Conservation (phyloP, 1,140 invertebrate species). For the Lerema accius region DNA sequence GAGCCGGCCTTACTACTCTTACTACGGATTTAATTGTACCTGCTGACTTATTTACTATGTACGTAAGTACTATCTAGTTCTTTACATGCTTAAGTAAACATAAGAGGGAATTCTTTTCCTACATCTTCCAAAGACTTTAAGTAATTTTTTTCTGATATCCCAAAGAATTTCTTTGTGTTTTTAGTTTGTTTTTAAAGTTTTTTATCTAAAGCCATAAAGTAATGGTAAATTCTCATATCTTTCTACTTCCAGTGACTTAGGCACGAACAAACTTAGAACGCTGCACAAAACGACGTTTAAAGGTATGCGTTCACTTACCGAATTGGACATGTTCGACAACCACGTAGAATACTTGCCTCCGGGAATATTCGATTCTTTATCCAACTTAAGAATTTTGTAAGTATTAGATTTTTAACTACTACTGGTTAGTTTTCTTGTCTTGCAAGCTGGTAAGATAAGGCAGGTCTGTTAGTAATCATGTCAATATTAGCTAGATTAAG, state of each 20-base stretch:
- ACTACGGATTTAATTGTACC: slow-evolving; percentile 88
- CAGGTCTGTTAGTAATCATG: too few relatives aligned
- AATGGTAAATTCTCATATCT: not conserved
- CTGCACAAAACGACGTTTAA: slow-evolving; percentile 90
- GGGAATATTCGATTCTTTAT: slow-evolving; percentile 88
- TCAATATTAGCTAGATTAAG: too few relatives aligned
- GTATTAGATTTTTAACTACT: too few relatives aligned
- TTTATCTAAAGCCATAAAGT: too few relatives aligned
- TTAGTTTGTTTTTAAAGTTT: too few relatives aligned
- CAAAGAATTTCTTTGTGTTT: too few relatives aligned
- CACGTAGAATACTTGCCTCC: slow-evolving; percentile 89
- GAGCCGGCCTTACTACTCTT: slow-evolving; percentile 84
- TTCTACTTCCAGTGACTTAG: slow-evolving; percentile 86
- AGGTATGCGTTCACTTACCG: slow-evolving; percentile 85
- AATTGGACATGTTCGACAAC: slow-evolving; percentile 92
- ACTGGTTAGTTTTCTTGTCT: too few relatives aligned
- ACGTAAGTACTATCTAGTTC: slow-evolving; percentile 50
- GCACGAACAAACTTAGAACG: slow-evolving; percentile 87
- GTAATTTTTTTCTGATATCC: too few relatives aligned
- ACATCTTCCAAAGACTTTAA: too few relatives aligned
- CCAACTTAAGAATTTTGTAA: slow-evolving; percentile 88
- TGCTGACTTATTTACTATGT: slow-evolving; percentile 87
- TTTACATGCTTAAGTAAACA: not conserved
- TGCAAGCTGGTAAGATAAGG: too few relatives aligned
- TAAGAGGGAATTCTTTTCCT: too few relatives aligned